Conservation (phyloP, 2,113 vertebrate genomes). For the Myocastor coypus region DNA sequence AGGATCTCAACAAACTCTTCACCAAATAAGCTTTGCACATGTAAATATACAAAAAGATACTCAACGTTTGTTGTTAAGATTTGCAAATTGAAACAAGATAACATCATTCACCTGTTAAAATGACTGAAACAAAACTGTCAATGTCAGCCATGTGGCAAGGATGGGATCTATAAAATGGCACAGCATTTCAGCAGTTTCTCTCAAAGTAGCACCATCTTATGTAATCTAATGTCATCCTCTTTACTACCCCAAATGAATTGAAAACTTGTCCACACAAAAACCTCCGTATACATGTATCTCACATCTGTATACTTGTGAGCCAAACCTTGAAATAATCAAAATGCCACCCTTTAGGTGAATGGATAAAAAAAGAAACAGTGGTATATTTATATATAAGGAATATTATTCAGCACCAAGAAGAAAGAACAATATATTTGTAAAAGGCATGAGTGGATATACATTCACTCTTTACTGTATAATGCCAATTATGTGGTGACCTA, state of each 20-base stretch:
- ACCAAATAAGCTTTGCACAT: background rate
- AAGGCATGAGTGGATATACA: background rate
- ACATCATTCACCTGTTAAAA: background rate
- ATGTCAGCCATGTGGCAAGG: background rate
- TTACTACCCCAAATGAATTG: background rate
- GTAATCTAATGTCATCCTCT: background rate
- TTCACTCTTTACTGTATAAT: background rate
- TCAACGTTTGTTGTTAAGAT: background rate
- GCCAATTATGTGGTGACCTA: background rate
- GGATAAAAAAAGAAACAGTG: background rate
- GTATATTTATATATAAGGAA: background rate
- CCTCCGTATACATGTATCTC: background rate
- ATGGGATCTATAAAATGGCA: background rate
- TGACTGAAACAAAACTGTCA: background rate
- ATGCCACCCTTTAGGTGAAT: background rate
- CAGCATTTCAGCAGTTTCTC: background rate
- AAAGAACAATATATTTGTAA: background rate
- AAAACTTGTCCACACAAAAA: conserved; percentile 4
- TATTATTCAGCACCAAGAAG: background rate
- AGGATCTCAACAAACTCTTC: background rate
- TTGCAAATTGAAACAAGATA: conserved; percentile 10
- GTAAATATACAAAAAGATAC: conserved; percentile 2
- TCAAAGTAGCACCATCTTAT: background rate
- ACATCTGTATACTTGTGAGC: background rate
- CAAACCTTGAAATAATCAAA: background rate